Base-by-base conservation (phyloP, 1,140 invertebrate species). In the Drosophila pseudoananassae region DNA sequence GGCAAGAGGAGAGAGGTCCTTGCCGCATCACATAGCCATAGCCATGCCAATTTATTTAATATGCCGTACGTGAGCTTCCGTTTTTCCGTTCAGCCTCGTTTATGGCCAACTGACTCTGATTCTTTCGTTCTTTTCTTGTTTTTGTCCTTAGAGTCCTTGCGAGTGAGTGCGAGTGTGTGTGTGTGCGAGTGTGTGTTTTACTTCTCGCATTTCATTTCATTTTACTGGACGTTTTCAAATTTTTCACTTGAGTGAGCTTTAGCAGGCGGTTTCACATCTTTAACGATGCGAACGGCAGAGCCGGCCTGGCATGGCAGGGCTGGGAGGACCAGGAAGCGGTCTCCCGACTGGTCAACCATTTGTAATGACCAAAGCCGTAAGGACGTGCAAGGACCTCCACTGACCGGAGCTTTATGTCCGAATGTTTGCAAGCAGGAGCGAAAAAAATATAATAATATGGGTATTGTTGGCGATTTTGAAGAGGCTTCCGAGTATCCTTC, bases 1-100 rank as follows among this genome's bases (percentile, higher is more conserved):
- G 38, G 36, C 20, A 20, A 5, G 8, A 14, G 10, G 10, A 12
- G 10, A 43, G 40, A 43, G 17, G 31, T 33, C 27, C 79, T 61
- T 61, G 73, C 82, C 81, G 81, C 82, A 78, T 74, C 64, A 70
- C 75, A 78, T 71, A 64, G 84, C 64, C 75, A 78, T 71, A 64
- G 84, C 64, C 54, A 65, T 85, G 79, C 71, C 83, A 88, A 89
- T 88, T 83, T 85, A 90, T 90, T 90, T 85, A 85, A 90, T 90
- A 90, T 85, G 88, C 80, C 75, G 71, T 76, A 89, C 85, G 85
- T 90, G 81, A 74, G 77, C 55, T 80, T 90, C 61, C 70, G 78
- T 58, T 46, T 65, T 65, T 52, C 55, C 29, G 57, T 75, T 60
- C 59, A 27, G 72, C 14, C 58, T 47, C 70, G 47, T 53, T 66